Evolutionary conservation across 2,113 vertebrate genomes (phyloP), one percentile per base, ranked within the genome.

Genomic region (Nannospalax galili): DNA sequence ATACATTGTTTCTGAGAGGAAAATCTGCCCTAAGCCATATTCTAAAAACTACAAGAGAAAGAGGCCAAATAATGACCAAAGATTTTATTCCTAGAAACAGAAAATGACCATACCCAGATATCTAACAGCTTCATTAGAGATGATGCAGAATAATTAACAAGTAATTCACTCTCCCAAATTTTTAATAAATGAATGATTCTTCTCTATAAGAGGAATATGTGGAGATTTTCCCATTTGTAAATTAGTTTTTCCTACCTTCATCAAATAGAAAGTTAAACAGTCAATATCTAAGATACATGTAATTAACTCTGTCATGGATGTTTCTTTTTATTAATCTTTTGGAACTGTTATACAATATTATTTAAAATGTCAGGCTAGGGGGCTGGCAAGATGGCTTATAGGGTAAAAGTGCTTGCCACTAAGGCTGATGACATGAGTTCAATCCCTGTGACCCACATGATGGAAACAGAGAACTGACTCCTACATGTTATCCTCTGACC

Each of bases 251-350:
- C 70, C 65, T 60, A 40, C 32, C 56, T 67, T 64, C 91, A 82
- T 70, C 82, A 88, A 84, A 56, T 32, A 81, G 74, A 93, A 94
- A 95, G 81, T 64, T 75, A 87, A 87, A 92, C 3, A 60, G 60
- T 56, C n/a, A 40, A 62, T 70, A 95, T 56, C 20, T 14, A 88
- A 37, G 69, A 58, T 62, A 30, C 40, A 70, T 48, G 69, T 11
- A 92, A 92, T 78, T 75, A 95, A 87, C 70, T 45, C 22, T 86
- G 75, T 60, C 82, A 65, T 28, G 75, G 67, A 52, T 72, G 42
- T 94, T 89, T 88, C 48, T 58, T 75, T 26, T 95, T 26, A 70
- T 52, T 93, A 89, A 42, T 58, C 87, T 93, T 95, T 92, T 58
- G 37, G 70, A 92, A 67, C n/a, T 40, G 19, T 10, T 86, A 8